Evolutionary conservation across 2,113 vertebrate species (phyloP).

Genomic region (Edolisoma coerulescens): DNA sequence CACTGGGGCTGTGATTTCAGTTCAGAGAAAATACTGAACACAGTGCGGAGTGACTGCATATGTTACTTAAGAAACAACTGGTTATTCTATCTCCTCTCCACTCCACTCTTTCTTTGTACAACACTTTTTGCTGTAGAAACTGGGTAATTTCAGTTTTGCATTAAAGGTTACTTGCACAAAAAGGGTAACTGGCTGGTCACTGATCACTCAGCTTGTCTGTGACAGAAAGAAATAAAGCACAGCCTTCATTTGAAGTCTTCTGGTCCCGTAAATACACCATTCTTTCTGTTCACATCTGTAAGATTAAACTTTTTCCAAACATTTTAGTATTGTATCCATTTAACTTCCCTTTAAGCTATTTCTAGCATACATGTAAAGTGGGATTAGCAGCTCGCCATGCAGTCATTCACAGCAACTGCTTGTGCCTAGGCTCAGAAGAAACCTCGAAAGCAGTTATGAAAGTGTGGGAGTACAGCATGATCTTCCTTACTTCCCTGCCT

Average conservation of each 20-base stretch:
- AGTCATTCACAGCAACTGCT: background rate
- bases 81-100: background rate
- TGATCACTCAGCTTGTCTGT: background rate
- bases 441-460: background rate
- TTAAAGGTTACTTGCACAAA: background rate
- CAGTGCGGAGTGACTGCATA: accelerated
- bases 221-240: background rate
- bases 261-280: background rate
- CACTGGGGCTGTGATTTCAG: background rate
- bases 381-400: background rate
- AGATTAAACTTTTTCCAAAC: background rate
- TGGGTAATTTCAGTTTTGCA: background rate
- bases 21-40: background rate
- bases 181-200: background rate
- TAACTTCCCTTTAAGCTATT: background rate
- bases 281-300: background rate
- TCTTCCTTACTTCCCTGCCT: background rate
- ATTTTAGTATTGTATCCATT: background rate
- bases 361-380: background rate
- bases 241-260: background rate
- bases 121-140: background rate
- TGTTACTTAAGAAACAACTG: background rate
- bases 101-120: background rate
- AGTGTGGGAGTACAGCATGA: background rate
- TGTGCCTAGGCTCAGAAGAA: background rate